Base-by-base conservation (phyloP, 2,888 invertebrate species). In the Eurytoma californica region DNA sequence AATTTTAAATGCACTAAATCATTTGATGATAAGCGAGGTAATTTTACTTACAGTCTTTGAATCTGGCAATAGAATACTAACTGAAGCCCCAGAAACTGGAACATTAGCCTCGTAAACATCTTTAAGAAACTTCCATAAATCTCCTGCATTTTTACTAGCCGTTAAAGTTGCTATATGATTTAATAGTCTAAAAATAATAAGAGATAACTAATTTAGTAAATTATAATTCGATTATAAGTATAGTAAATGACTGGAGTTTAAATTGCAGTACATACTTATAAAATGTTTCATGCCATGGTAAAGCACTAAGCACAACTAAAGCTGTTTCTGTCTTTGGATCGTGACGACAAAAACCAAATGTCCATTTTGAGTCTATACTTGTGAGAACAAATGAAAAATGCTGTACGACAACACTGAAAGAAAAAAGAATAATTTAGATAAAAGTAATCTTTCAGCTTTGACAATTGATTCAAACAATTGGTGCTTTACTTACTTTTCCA, bases 211-310 rank as follows among this genome's bases (percentile, higher is more conserved):
- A 16, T 39, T 7, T 9, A 39, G 9, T 39, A 39, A 39, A 39
- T 39, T 39, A 9, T 39, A 7, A 7, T 5, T n/a, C n/a, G n/a
- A 39, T 39, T 39, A 4, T 9, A 7, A 39, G 7, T 39, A 9
- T 9, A 39, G 39, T 39, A 39, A 30, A 39, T 9, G 7, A 39
- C 39, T 7, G 9, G 39, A 39, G 39, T 9, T 9, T 39, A 39
- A 9, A 57, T 0, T 28, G 72, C 58, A 80, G 82, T 86, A 92
- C 93, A 92, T 91, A 95, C 95, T 95, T 96, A 92, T 96, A 97
- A 92, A 99, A 98, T 87, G 95, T 95, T 91, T 98, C 97, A 90
- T 98, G 98, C 98, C 98, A 99, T 84, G 98, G 98, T 87, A 98
- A 92, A 90, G 95, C 96, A 87, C 98, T 98, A 84, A 96, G 92